phyloP scores from a whole-genome alignment of 2,888 invertebrate species.

The Lasioglossum figueresi region DNA sequence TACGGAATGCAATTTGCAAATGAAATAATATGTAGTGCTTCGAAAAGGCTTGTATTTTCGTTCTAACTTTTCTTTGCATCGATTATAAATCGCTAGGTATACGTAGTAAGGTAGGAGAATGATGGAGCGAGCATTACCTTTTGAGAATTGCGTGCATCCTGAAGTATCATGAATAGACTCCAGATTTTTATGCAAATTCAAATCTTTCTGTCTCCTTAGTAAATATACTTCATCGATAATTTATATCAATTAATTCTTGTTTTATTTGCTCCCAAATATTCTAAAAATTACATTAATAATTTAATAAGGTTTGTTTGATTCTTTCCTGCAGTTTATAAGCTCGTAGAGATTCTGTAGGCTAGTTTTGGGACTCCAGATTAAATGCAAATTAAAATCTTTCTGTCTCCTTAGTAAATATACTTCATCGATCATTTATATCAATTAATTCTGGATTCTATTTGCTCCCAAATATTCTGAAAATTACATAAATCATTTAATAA shows the following conservation, averaged over 20 bases:
- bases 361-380: too few species aligned
- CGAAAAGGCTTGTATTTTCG: background rate
- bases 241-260: too few species aligned
- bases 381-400: background rate
- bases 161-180: background rate
- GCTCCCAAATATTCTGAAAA: background rate
- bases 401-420: background rate
- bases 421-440: too few species aligned
- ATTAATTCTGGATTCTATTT: background rate
- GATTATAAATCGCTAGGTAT: background rate
- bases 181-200: background rate
- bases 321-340: background rate
- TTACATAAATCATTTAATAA: background rate
- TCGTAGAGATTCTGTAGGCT: background rate
- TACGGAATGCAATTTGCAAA: background rate
- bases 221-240: background rate
- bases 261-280: background rate
- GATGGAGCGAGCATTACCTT: background rate
- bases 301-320: background rate
- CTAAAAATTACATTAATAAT: background rate
- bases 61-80: background rate
- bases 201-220: background rate
- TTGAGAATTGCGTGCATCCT: background rate
- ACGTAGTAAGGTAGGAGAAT: too few species aligned
- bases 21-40: background rate